Evolutionary conservation across 2,888 invertebrate genomes (phyloP), one percentile per base, ranked within the genome.

Genomic region (Endomychus coccineus): DNA sequence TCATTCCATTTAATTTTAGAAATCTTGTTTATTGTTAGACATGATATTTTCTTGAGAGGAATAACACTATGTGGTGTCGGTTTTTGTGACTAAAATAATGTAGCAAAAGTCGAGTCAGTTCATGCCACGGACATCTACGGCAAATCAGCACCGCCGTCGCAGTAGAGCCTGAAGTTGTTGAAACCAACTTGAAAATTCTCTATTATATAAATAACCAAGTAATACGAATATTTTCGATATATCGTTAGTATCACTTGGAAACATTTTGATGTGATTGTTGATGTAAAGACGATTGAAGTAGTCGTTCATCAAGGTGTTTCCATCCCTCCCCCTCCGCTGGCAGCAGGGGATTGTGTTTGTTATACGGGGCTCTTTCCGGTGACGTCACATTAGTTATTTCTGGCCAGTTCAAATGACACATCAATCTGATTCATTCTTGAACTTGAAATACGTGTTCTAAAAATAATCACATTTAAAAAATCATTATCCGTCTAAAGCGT

Each of bases 241-340:
- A 15, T 13, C 29, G 34, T 24, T 37, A 34, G 29, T 16, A 23
- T 33, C 29, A 43, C 43, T 48, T 56, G 67, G 68, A 69, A 68
- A 68, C 67, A 68, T 67, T 68, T 68, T 68, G 68, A 68, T 67
- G 66, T 38, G 40, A 39, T 45, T 47, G 43, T 44, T 46, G 58
- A 52, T 55, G 51, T 49, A 50, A 55, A 55, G 61, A 62, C 62
- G 64, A 60, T 59, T 64, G 61, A 61, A 54, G 59, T 58, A 57
- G 57, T 65, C 50, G 28, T 27, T 30, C 63, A 68, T 69, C 70
- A 70, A 70, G 67, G 68, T 69, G 69, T 69, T 70, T 71, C 70
- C 70, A 64, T 61, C 50, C 49, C 55, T 52, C 55, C 57, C 50
- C 54, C 52, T 25, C 30, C 39, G 30, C 29, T 30, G n/a, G 58